These are phyloP conservation scores for Sarotherodon lohbergeri DNA, from an alignment of 2,113 vertebrate genomes.

Conservation along the genomic window DNA sequence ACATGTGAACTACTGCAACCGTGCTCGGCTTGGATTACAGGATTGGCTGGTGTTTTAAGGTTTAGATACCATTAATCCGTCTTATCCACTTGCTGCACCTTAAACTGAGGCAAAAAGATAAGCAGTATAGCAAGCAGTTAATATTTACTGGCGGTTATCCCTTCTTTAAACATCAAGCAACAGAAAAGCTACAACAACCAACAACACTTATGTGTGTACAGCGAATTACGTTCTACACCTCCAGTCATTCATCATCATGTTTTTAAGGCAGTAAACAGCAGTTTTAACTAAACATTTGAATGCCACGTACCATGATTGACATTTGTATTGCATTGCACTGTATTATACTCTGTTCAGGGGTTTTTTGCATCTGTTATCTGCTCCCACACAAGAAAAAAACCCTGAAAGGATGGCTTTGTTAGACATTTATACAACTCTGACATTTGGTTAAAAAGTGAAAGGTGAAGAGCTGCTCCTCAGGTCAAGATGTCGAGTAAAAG, in stretches of 20 bases:
- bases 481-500: neutral
- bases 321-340: neutral
- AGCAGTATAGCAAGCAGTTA: neutral
- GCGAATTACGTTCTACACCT: neutral
- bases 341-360: neutral
- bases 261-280: neutral
- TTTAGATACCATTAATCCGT: constrained; percentile 53
- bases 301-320: neutral
- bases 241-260: neutral
- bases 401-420: neutral
- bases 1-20: neutral
- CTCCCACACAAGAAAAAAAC: neutral
- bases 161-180: neutral
- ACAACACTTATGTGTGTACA: neutral
- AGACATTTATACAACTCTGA: neutral
- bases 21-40: constrained; percentile 30
- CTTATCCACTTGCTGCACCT: constrained; percentile 62
- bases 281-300: neutral
- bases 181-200: neutral
- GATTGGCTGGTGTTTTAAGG: constrained; percentile 44
- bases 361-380: neutral
- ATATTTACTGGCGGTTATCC: neutral
- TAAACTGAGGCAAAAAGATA: constrained; percentile 30
- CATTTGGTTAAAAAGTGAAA: neutral
- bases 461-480: neutral